phyloP scores from a whole-genome alignment of 2,888 invertebrate genomes.

The Ellobium chinense region DNA sequence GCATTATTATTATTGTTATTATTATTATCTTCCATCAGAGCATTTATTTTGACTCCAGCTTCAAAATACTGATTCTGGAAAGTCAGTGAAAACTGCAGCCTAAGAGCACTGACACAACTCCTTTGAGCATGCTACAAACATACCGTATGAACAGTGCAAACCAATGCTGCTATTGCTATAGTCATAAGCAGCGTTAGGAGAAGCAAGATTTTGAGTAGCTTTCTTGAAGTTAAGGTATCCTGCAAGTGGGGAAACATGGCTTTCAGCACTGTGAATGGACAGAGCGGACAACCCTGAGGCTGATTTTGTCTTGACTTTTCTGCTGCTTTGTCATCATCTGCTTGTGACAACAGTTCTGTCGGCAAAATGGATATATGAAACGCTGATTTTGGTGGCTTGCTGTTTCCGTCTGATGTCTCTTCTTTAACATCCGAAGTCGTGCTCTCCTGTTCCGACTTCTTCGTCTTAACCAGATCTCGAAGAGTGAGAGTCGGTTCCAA shows the following conservation, averaged over 20 bases:
- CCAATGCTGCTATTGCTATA: background rate
- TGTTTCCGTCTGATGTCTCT: background rate
- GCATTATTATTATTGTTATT: too few species aligned
- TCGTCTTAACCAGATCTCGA: too few species aligned
- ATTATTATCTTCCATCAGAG: too few species aligned
- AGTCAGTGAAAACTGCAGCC: background rate
- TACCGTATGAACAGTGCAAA: background rate
- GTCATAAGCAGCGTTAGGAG: background rate
- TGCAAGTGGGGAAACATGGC: background rate
- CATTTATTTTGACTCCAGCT: too few species aligned
- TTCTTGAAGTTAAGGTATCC: background rate
- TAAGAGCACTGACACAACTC: background rate
- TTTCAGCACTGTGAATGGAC: background rate
- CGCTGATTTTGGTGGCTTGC: too few species aligned
- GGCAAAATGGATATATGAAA: too few species aligned
- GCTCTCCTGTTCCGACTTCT: too few species aligned
- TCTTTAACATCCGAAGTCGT: background rate
- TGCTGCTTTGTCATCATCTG: background rate
- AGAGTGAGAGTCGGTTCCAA: background rate
- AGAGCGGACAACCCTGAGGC: background rate
- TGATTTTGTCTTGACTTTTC: background rate
- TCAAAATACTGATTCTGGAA: background rate
- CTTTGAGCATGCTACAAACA: background rate
- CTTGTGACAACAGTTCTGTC: background rate
- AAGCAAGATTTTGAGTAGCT: background rate